These are phyloP conservation scores for Calephelis perditalis DNA, from an alignment of 2,888 invertebrate species.

Conservation along the genomic window DNA sequence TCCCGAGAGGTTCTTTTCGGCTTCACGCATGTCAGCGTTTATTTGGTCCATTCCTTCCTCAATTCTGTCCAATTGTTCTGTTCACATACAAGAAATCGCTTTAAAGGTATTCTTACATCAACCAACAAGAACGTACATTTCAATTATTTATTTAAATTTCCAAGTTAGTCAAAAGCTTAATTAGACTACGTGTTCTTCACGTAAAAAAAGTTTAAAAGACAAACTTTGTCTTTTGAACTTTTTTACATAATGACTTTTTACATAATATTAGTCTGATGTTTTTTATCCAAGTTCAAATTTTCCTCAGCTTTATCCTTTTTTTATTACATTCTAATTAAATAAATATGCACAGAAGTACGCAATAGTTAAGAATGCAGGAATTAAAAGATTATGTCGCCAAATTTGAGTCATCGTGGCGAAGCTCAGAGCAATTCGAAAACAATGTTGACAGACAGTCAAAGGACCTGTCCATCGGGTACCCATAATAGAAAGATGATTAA, in stretches of 20 bases:
- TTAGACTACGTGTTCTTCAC: too few relatives aligned
- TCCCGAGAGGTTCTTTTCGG: slow-evolving; percentile 99
- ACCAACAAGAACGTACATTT: slow-evolving; percentile 27
- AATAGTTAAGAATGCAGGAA: too few relatives aligned
- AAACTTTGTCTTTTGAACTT: too few relatives aligned
- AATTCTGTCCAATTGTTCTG: slow-evolving; percentile 99
- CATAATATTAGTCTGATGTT: too few relatives aligned
- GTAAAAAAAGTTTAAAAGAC: too few relatives aligned
- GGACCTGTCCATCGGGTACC: slow-evolving; percentile 5
- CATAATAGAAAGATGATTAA: slow-evolving; percentile 30
- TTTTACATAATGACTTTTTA: too few relatives aligned
- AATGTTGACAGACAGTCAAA: slow-evolving; percentile 2
- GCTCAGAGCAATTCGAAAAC: background rate
- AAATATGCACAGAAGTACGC: too few relatives aligned
- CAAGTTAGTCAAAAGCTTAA: too few relatives aligned
- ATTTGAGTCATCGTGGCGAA: background rate
- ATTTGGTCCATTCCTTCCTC: slow-evolving; percentile 99
- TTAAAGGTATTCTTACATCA: background rate
- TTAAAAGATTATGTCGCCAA: background rate
- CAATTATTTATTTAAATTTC: slow-evolving; percentile 7
- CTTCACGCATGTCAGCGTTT: slow-evolving; percentile 99
- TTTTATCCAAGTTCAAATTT: too few relatives aligned
- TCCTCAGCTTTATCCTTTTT: too few relatives aligned
- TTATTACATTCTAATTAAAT: too few relatives aligned
- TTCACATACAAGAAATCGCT: slow-evolving; percentile 58